Evolutionary conservation across 2,797 vertebrate genomes (phyloP).

Genomic region (Sarcoramphus papa): DNA sequence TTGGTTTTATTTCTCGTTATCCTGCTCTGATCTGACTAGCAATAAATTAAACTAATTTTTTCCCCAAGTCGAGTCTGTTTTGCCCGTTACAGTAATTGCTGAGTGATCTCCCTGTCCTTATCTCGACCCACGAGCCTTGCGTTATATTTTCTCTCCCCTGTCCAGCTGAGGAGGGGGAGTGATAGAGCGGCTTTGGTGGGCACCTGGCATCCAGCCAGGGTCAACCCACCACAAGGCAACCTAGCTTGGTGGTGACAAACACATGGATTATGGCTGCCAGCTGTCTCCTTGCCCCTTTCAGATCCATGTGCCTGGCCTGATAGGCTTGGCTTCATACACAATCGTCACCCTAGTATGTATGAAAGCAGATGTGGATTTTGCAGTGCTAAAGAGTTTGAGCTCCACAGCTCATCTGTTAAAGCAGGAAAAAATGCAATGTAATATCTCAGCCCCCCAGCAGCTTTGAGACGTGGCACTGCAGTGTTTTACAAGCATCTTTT

Average conservation of each 20-base stretch:
- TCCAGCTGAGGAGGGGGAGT: too few species aligned
- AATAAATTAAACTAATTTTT: too few species aligned
- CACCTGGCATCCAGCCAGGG: too few species aligned
- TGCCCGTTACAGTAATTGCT: too few species aligned
- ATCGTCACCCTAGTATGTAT: background rate
- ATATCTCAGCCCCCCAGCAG: background rate
- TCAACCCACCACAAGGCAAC: background rate
- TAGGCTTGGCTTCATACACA: background rate
- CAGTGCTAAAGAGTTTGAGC: background rate
- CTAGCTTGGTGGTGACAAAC: background rate
- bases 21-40: too few species aligned
- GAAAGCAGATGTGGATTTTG: background rate
- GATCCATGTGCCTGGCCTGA: background rate
- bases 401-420: background rate
- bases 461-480: background rate
- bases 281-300: background rate
- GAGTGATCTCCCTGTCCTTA: too few species aligned
- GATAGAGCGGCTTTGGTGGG: too few species aligned
- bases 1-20: too few species aligned
- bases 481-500: slow-evolving; percentile 7
- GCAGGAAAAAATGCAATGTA: background rate
- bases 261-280: background rate
- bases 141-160: too few species aligned
- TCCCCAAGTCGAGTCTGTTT: too few species aligned
- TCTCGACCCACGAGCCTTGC: too few species aligned